These are phyloP conservation scores for Tridacna crocea DNA, from an alignment of 2,888 invertebrate genomes.

Conservation along the genomic window DNA sequence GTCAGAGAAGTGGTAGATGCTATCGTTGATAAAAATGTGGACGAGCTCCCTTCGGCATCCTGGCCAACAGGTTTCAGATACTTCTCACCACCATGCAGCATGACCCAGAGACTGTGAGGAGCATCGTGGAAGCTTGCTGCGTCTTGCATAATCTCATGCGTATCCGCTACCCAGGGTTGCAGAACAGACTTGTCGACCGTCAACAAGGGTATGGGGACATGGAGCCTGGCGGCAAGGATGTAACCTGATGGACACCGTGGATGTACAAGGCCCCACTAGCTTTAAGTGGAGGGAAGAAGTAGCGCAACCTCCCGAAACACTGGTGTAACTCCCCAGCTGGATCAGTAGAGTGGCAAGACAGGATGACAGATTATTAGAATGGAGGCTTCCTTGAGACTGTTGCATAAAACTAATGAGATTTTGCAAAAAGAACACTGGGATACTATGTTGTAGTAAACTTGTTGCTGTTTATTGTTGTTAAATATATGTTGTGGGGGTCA, in stretches of 20 bases:
- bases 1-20: too few species aligned
- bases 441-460: too few species aligned
- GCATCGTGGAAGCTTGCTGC: slow-evolving; percentile 38
- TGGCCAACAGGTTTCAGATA: slow-evolving; percentile 56
- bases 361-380: too few species aligned
- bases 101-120: slow-evolving; percentile 36
- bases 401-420: too few species aligned
- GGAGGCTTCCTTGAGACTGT: too few species aligned
- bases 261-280: slow-evolving; percentile 50
- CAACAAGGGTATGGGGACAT: slow-evolving; percentile 35
- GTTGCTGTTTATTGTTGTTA: too few species aligned
- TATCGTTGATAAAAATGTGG: too few species aligned
- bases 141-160: slow-evolving; percentile 62
- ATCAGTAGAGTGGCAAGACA: slow-evolving; percentile 46
- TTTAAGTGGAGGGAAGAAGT: slow-evolving; percentile 39
- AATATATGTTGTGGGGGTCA: too few species aligned
- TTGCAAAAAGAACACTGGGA: too few species aligned
- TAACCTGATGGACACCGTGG: slow-evolving; percentile 56
- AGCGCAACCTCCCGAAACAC: slow-evolving; percentile 55
- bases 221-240: slow-evolving; percentile 53
- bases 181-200: slow-evolving; percentile 41
- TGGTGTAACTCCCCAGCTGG: slow-evolving; percentile 36
- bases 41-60: slow-evolving; percentile 60
- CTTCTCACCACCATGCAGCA: too few species aligned
- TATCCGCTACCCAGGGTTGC: slow-evolving; percentile 46